Conservation (phyloP, 2,888 invertebrate genomes). For the Lasioglossum zephyrum region DNA sequence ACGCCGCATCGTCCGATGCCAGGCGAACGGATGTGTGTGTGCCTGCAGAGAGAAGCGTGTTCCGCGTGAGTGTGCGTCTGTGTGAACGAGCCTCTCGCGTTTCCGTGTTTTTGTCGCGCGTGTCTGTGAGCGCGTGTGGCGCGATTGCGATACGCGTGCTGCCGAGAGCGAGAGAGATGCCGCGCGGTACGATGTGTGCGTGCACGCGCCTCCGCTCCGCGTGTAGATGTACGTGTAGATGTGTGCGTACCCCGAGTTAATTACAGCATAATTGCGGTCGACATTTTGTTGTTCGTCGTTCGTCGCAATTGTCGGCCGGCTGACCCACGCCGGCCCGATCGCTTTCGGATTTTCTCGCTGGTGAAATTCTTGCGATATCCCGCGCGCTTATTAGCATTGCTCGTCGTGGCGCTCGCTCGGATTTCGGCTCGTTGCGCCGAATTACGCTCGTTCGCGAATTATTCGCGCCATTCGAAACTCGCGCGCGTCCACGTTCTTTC, state of each 20-base stretch:
- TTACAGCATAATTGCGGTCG: conserved; percentile 84
- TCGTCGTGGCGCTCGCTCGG: conserved; percentile 34
- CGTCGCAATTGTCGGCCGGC: conserved; percentile 68
- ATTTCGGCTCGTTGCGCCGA: conserved; percentile 27
- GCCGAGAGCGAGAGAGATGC: not conserved
- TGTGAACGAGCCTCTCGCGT: not conserved
- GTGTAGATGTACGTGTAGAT: conserved; percentile 22
- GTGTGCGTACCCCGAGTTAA: conserved; percentile 80
- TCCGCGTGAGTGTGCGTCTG: not conserved
- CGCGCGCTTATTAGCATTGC: conserved; percentile 63
- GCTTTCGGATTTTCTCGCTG: conserved; percentile 63
- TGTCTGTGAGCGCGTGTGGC: conserved; percentile 12
- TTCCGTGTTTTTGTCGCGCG: conserved; percentile 42
- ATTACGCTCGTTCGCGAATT: conserved; percentile 49
- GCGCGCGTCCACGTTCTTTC: conserved; percentile 23
- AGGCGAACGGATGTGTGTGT: conserved; percentile 26
- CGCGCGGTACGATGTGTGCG: not conserved
- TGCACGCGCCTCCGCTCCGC: not conserved
- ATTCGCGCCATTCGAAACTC: conserved; percentile 47
- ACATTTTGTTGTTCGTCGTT: conserved; percentile 81
- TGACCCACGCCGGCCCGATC: conserved; percentile 52
- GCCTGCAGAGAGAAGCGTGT: not conserved
- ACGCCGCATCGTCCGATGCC: conserved; percentile 64
- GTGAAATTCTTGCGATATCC: conserved; percentile 69
- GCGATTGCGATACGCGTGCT: not conserved